Percentiles rank a stretch among this genome's conserved stretches.
Evolutionary conservation across 2,888 invertebrate genomes (phyloP).

Genomic region (Biston stratarius): DNA sequence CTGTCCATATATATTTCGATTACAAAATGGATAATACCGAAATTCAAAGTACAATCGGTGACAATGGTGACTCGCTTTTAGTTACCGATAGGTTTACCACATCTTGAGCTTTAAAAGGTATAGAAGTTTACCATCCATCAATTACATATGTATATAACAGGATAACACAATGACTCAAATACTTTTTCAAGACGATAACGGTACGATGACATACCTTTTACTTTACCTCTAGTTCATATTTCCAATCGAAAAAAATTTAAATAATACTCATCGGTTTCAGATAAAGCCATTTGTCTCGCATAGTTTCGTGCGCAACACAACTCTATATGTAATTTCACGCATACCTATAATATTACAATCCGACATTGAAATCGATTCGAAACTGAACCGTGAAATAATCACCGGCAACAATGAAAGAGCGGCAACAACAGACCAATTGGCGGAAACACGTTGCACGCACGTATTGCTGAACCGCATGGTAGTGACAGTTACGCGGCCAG

Average conservation of each 20-base stretch:
- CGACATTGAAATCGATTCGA: conserved; percentile 44
- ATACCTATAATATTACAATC: conserved; percentile 34
- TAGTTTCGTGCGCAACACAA: conserved; percentile 22
- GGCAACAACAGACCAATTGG: conserved; percentile 52
- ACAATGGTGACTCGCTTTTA: conserved; percentile 7
- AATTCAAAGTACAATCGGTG: neutral
- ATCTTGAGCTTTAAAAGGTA: neutral
- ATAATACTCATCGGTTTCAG: conserved; percentile 6
- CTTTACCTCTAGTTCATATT: neutral
- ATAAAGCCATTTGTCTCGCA: conserved; percentile 18
- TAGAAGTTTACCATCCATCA: neutral
- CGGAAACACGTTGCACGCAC: conserved; percentile 63
- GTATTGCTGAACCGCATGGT: conserved; percentile 53
- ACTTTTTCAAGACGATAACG: conserved; percentile 8
- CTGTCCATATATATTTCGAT: conserved; percentile 7
- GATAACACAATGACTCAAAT: conserved; percentile 7
- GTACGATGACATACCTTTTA: conserved; percentile 2
- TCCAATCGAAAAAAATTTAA: conserved; percentile 2
- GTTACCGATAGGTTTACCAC: conserved; percentile 12
- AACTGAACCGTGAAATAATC: conserved; percentile 44
- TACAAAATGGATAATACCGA: conserved; percentile 2
- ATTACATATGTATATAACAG: conserved; percentile 8
- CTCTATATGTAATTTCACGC: conserved; percentile 29
- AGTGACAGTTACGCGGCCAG: conserved; percentile 62
- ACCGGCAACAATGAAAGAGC: conserved; percentile 43